These are phyloP conservation scores for Mystacornis crossleyi DNA, from an alignment of 2,113 vertebrate genomes.

Conservation along the genomic window DNA sequence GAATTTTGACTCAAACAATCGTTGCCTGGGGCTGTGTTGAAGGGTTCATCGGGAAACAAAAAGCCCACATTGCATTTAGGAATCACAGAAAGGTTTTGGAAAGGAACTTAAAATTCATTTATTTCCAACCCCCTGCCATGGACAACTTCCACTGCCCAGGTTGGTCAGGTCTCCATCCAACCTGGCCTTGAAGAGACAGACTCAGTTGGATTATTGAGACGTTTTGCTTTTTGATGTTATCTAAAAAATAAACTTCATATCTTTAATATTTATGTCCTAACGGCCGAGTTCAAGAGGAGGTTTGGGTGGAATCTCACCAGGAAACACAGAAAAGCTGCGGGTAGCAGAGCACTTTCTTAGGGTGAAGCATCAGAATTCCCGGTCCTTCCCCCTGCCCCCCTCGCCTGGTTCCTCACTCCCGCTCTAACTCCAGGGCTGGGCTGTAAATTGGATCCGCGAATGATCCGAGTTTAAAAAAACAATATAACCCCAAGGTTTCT, in stretches of 20 bases:
- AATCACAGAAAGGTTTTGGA: not conserved
- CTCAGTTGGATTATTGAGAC: not conserved
- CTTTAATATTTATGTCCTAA: not conserved
- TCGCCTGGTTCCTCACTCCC: fast-evolving
- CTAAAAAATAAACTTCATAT: not conserved
- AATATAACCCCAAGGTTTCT: not conserved
- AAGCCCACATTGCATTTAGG: not conserved
- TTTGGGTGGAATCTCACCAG: not conserved
- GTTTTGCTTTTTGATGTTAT: not conserved
- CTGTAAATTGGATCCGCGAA: not conserved
- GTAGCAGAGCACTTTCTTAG: not conserved
- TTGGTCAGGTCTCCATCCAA: not conserved
- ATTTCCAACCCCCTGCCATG: not conserved
- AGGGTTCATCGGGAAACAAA: not conserved
- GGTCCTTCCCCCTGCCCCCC: not conserved
- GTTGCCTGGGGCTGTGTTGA: not conserved
- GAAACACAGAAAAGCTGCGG: not conserved
- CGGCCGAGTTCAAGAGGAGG: not conserved
- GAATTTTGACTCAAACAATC: not conserved
- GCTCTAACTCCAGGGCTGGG: not conserved
- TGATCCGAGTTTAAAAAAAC: not conserved
- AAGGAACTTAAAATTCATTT: not conserved
- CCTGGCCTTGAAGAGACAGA: not conserved
- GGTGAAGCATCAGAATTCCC: not conserved
- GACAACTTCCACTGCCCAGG: not conserved